Conservation (phyloP, 2,797 vertebrate species). For the Mycteria americana region DNA sequence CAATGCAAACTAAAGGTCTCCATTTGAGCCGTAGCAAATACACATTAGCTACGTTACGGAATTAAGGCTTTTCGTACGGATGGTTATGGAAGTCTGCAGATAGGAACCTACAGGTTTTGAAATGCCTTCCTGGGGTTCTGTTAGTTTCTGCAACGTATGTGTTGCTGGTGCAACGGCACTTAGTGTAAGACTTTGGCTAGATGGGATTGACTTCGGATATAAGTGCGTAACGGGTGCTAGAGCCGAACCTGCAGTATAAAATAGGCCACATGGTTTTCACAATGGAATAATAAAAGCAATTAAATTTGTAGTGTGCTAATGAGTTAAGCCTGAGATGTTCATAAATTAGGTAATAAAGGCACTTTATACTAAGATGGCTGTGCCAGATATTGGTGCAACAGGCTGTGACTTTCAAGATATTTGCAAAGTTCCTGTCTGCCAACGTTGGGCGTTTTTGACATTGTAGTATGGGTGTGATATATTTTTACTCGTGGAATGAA, state of each 20-base stretch:
- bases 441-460: rapidly evolving
- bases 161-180: neutral
- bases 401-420: neutral
- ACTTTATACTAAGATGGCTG: neutral
- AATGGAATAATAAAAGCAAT: neutral
- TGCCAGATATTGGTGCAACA: neutral
- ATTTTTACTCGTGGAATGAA: neutral
- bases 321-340: neutral
- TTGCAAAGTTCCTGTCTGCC: neutral
- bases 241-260: neutral
- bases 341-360: neutral
- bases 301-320: neutral
- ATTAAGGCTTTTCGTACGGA: neutral
- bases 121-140: neutral
- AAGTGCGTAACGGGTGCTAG: neutral
- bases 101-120: neutral
- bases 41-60: neutral
- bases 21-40: neutral
- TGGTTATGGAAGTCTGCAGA: neutral
- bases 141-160: neutral
- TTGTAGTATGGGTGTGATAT: too few relatives aligned
- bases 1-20: neutral
- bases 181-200: neutral
- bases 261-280: neutral
- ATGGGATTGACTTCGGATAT: neutral